Base-by-base conservation (phyloP, 2,797 vertebrate species). In the Neosilurus hyrtlii region DNA sequence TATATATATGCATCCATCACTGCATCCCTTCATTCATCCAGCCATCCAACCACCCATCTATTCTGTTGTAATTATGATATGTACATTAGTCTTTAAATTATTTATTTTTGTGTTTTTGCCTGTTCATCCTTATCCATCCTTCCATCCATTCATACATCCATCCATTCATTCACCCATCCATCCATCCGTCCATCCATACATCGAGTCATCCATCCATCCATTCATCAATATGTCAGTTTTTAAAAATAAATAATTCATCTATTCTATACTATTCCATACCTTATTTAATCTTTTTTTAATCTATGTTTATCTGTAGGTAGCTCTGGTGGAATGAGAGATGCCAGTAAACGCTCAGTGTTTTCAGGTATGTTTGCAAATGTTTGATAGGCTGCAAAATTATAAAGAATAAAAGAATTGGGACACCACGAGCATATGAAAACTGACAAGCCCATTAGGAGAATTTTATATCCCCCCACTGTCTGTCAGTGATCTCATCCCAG, bases 341-440 rank as follows among this genome's bases (percentile, higher is more conserved):
- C 91, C 89, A 94, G 83, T 84, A 94, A 93, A 85, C 93, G 94
- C 90, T 94, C 94, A 1, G 91, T 95, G 89, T 94, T 95, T 93
- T 95, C 95, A 94, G 95, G 95, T 95, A 85, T 90, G 92, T 37
- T 26, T 72, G 49, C 76, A 12, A 20, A 63, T 7, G 59, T 24
- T 18, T 62, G 74, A 10, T 0, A 24, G 14, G 35, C 49, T 30
- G 16, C 62, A 9, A 63, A 78, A 43, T 14, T 78, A 18, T 3
- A 5, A 37, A 24, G 4, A 22, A 52, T 30, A 1, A 68, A 68
- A 56, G 52, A 43, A 57, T 16, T 14, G 15, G 4, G 3, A 78
- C 73, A 37, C 56, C 26, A 15, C 20, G 2, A n/a, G 35, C 15
- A 49, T 12, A 78, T 26, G 11, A 79, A 73, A 54, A 43, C 71